A percentile compares a stretch with the other conserved stretches of the same genome.
Conservation (phyloP, 2,888 invertebrate species). For the Phymatocera aterrima region DNA sequence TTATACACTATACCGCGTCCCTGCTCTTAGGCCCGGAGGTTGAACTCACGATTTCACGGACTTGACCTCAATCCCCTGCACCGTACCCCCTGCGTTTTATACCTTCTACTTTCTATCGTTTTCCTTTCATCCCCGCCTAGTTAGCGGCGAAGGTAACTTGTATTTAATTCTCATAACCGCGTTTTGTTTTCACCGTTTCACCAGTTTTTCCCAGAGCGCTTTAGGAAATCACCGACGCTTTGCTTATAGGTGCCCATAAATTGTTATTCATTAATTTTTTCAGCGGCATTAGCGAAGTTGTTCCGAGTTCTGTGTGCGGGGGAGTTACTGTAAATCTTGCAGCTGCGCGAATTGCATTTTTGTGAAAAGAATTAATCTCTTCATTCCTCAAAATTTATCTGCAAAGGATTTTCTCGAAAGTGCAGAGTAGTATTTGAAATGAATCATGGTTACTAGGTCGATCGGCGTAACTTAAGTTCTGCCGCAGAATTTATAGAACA, state of each 20-base stretch:
- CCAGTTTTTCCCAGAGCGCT: neutral
- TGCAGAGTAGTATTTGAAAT: neutral
- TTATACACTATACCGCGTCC: neutral
- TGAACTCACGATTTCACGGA: slow-evolving; percentile 1
- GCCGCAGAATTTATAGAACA: slow-evolving; percentile 12
- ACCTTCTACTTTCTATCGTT: neutral
- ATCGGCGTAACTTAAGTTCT: slow-evolving; percentile 3
- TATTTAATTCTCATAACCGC: neutral
- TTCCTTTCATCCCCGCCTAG: neutral
- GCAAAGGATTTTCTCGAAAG: neutral
- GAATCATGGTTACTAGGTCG: slow-evolving; percentile 27
- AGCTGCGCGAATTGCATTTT: neutral
- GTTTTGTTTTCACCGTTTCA: neutral
- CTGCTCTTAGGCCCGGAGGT: neutral
- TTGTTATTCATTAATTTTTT: too few species aligned
- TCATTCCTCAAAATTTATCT: too few species aligned
- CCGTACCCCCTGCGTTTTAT: neutral
- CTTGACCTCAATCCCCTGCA: neutral
- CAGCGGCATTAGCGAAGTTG: too few species aligned
- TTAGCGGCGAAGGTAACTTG: neutral
- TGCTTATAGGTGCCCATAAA: too few species aligned
- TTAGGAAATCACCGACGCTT: too few species aligned
- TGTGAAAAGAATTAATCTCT: too few species aligned
- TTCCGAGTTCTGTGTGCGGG: too few species aligned
- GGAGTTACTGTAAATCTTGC: too few species aligned